These are phyloP conservation scores for Cygnus atratus DNA, from an alignment of 2,113 vertebrate genomes.

Conservation along the genomic window DNA sequence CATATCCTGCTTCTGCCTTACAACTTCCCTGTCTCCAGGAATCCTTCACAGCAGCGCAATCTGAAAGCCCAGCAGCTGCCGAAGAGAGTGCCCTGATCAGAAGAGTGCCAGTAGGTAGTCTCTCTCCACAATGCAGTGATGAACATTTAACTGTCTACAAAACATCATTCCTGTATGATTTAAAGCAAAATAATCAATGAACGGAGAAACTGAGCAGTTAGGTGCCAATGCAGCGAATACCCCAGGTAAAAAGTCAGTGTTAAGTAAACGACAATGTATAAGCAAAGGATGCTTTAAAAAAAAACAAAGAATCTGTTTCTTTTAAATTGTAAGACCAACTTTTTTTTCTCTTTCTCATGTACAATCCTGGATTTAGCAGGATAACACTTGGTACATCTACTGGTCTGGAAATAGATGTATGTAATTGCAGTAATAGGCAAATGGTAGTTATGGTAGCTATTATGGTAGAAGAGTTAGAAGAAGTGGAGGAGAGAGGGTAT, in stretches of 20 bases:
- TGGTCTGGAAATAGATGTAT: background rate
- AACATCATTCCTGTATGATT: background rate
- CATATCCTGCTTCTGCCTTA: background rate
- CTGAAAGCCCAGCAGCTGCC: background rate
- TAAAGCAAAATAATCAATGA: background rate
- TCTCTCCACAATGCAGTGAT: background rate
- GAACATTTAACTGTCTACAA: background rate
- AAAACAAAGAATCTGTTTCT: background rate
- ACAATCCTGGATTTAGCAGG: background rate
- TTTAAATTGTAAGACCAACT: background rate
- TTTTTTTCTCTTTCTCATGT: background rate
- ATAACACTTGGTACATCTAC: background rate
- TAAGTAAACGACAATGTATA: background rate
- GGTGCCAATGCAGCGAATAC: background rate
- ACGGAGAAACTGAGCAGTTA: background rate
- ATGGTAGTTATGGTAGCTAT: background rate
- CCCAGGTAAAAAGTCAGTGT: background rate
- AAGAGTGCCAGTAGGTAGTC: background rate
- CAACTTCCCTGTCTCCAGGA: background rate
- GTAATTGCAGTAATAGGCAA: background rate
- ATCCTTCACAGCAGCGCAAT: background rate
- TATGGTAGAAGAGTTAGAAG: background rate
- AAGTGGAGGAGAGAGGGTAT: background rate
- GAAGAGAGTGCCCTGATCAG: background rate
- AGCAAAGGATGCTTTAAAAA: background rate